Base-by-base conservation (phyloP, 2,113 vertebrate genomes). In the Origma solitaria region DNA sequence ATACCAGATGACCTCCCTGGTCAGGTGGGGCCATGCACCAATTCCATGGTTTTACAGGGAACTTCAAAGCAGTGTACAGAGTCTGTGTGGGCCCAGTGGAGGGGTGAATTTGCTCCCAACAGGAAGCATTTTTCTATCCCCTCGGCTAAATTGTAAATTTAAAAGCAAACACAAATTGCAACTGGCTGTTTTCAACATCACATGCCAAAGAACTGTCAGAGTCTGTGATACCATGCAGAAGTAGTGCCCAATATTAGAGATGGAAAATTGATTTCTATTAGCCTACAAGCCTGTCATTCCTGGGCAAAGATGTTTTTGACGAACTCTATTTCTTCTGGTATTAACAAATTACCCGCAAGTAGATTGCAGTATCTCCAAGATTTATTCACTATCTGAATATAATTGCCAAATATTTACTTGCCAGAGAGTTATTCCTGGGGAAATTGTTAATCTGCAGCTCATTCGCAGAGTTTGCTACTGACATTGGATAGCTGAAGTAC, bases 371-470 rank as follows among this genome's bases (percentile, higher is more conserved):
- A 88, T 81, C 79, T 88, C 37, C 47, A 66, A 86, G 68, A 92
- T 86, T 88, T 86, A 81, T 83, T 86, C 62, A 30, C 49, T 92
- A 44, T 90, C 90, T 90, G 49, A 92, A 56, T 81, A 71, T 35
- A 90, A 82, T 86, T 84, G 72, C 50, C 61, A 95, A 92, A 94
- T 95, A 83, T 88, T 95, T 92, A 94, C 66, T 92, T 95, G 82
- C 76, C 64, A 82, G 57, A 58, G 45, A 78, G 51, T 68, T 94
- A 83, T 92, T 96, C 76, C 66, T 90, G 51, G 37, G 68, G 72
- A 90, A 84, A 71, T 90, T 94, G 18, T 86, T 78, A 51, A 78
- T 88, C 77, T 86, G 58, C 30, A 73, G n/a, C 60, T 80, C 82
- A 66, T 57, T 93, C 8, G 8, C 20, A 30, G 60, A 44, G 45